These are phyloP conservation scores for Thymelicus lineola DNA, from an alignment of 2,888 invertebrate species.

Conservation along the genomic window DNA sequence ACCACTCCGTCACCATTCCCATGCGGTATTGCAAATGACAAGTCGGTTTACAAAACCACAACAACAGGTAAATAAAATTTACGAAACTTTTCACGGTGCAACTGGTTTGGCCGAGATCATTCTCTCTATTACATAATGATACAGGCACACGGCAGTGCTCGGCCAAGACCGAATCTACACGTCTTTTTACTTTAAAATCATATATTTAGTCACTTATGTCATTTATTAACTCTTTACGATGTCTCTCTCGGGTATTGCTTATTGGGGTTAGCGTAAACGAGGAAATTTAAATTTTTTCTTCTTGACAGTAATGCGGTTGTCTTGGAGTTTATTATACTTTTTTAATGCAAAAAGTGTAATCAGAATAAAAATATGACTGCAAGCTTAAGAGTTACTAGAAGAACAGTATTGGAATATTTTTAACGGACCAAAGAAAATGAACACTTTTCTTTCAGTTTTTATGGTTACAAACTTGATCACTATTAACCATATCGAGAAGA, in stretches of 20 bases:
- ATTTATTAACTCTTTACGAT: background rate
- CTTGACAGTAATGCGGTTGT: too few relatives aligned
- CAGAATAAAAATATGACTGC: too few relatives aligned
- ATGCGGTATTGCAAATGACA: slow-evolving; percentile 10
- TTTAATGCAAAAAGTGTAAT: too few relatives aligned
- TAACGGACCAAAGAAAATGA: too few relatives aligned
- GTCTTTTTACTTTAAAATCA: background rate
- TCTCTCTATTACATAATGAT: slow-evolving; percentile 6
- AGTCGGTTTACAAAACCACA: slow-evolving; percentile 17
- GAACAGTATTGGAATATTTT: too few relatives aligned
- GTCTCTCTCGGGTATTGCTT: background rate
- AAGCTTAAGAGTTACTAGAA: too few relatives aligned
- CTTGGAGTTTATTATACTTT: too few relatives aligned
- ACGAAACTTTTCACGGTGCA: slow-evolving; percentile 18
- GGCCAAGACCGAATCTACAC: background rate
- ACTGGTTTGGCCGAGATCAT: slow-evolving; percentile 28
- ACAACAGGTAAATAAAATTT: slow-evolving; percentile 33
- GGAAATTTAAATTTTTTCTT: too few relatives aligned
- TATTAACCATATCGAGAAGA: too few relatives aligned
- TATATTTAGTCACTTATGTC: background rate
- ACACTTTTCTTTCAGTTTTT: too few relatives aligned
- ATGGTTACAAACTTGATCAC: too few relatives aligned
- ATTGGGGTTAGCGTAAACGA: background rate
- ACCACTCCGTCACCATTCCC: slow-evolving; percentile 5
- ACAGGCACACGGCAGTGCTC: background rate